Evolutionary conservation across 2,888 invertebrate genomes (phyloP).

Genomic region (Cantharis rustica): DNA sequence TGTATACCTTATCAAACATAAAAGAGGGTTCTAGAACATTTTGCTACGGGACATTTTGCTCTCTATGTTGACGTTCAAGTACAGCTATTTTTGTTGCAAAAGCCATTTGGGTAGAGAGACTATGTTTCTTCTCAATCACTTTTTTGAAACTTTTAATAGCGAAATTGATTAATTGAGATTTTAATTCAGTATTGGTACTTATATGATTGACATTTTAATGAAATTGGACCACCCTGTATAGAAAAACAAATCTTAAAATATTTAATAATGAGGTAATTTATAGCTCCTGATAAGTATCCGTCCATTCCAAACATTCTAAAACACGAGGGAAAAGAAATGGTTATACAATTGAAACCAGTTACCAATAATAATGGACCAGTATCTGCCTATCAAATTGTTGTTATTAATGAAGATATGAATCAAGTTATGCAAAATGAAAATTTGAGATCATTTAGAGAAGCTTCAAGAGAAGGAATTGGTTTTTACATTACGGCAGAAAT

Average conservation of each 20-base stretch:
- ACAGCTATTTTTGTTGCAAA: no score
- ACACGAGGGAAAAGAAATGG: conserved; percentile 66
- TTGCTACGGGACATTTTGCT: no score
- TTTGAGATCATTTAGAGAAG: conserved; percentile 68
- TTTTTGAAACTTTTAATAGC: no score
- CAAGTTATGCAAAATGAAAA: conserved; percentile 67
- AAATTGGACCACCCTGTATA: no score
- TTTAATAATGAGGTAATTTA: conserved; percentile 8
- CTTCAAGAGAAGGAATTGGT: conserved; percentile 68
- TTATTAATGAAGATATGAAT: conserved; percentile 69
- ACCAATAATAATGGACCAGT: conserved; percentile 80
- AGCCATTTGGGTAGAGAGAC: no score
- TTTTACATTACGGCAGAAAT: conserved; percentile 87
- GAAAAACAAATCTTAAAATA: background rate
- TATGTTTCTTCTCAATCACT: no score
- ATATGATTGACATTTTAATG: background rate
- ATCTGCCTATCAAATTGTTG: conserved; percentile 73
- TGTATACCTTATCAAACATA: no score
- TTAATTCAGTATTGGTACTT: no score
- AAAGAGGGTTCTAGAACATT: no score
- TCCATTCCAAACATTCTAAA: conserved; percentile 67
- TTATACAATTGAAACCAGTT: conserved; percentile 69
- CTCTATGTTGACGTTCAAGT: no score
- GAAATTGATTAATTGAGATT: no score
- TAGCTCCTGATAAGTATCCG: conserved; percentile 71